Evolutionary conservation across 2,113 vertebrate genomes (phyloP).

Genomic region (Onychostoma macrolepis): DNA sequence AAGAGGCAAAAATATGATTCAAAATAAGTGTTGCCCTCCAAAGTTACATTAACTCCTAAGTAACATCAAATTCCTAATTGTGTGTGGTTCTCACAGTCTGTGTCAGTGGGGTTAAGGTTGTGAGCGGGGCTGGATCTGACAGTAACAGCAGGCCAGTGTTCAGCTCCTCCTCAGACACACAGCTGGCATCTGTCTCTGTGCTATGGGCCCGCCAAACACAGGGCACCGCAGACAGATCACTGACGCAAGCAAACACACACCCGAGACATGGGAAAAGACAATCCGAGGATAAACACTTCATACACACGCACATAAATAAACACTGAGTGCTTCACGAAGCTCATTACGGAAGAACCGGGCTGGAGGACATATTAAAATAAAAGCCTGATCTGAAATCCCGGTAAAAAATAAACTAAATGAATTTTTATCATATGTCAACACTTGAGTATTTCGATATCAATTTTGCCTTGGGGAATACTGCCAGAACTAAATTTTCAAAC

Average conservation of each 20-base stretch:
- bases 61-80: not conserved
- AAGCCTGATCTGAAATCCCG: not conserved
- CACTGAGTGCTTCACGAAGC: not conserved
- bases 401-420: not conserved
- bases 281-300: not conserved
- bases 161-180: not conserved
- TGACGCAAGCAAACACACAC: not conserved
- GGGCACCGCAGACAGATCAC: not conserved
- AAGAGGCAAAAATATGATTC: not conserved
- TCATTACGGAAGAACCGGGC: not conserved
- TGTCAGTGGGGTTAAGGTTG: not conserved
- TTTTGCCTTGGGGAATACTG: not conserved
- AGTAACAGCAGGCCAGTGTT: constrained; percentile 1
- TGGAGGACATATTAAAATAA: not conserved
- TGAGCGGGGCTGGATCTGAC: not conserved
- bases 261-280: not conserved
- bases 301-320: not conserved
- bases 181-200: constrained; percentile 4
- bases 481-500: not conserved
- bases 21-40: not conserved
- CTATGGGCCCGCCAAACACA: not conserved
- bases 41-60: not conserved
- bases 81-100: not conserved
- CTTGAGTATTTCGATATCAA: not conserved
- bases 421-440: not conserved